Base-by-base conservation (phyloP, 2,797 vertebrate genomes). In the Cyprinodon diabolis region DNA sequence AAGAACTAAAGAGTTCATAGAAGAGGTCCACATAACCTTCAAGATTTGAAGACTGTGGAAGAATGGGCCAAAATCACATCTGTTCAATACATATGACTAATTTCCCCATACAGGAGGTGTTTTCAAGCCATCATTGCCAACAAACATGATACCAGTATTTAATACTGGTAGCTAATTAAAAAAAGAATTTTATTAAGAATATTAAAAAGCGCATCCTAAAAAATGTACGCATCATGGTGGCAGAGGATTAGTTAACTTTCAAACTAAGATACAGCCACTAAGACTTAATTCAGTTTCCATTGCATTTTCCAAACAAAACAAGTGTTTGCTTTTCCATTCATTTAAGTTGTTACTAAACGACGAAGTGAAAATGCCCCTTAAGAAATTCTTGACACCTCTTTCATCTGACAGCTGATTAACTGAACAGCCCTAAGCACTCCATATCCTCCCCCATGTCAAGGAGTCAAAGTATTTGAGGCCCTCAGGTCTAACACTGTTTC, bases 401-500 rank as follows among this genome's bases (percentile, higher is more conserved):
- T 78, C 75, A 77, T 81, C 72, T 51, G 78, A 71, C 30, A 66
- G 75, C 72, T 78, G 82, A 88, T 57, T 65, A 81, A 80, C 49
- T 19, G 65, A 1, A 66, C 68, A 78, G 69, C 60, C 72, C 77
- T 0, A 37, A 58, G 75, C 74, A 66, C 69, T 73, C 74, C 35
- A 62, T 23, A 30, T 72, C 67, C 70, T 72, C 74, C 62, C 17
- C 77, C 74, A 71, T 71, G 75, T 66, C 73, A 35, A 13, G 63
- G 71, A 77, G 66, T 80, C 69, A 71, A 47, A 40, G 60, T 74
- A 45, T 74, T 76, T 30, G 43, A 80, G 85, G 72, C 75, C 86
- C 72, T 84, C 23, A 75, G 79, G 82, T 81, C 74, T 48, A 86
- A 87, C 87, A 90, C 86, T 80, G 85, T 87, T 79, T 86, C 87